Evolutionary conservation across 1,140 invertebrate genomes (phyloP).

Genomic region (Tetranychus cinnabarinus): DNA sequence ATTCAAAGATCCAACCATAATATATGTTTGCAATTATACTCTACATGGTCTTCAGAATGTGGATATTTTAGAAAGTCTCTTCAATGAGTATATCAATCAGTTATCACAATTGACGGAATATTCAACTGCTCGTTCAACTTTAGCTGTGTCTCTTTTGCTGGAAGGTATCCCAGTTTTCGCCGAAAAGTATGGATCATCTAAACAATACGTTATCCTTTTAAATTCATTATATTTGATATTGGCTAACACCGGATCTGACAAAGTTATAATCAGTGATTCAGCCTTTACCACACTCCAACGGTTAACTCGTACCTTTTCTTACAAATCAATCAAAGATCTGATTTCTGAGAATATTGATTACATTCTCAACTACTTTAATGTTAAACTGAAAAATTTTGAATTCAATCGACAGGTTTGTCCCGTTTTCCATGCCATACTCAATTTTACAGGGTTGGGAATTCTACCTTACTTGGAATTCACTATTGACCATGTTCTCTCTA

Average conservation of each 20-base stretch:
- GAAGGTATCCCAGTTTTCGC: background rate
- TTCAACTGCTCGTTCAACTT: background rate
- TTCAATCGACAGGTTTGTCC: background rate
- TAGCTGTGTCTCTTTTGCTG: background rate
- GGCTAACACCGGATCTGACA: background rate
- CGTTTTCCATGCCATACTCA: background rate
- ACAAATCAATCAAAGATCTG: background rate
- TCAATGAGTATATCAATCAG: background rate
- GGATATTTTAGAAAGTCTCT: background rate
- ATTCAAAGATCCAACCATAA: background rate
- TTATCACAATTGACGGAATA: background rate
- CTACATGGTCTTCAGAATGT: background rate
- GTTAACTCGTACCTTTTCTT: background rate
- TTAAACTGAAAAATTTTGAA: background rate
- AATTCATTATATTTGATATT: background rate
- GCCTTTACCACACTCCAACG: background rate
- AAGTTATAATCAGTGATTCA: background rate
- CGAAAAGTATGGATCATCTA: background rate
- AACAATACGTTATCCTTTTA: background rate
- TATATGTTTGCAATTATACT: background rate
- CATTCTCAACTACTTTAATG: background rate
- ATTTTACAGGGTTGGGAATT: background rate
- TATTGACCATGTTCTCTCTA: background rate
- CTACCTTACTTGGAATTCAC: background rate
- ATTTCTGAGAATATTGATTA: background rate